phyloP scores from a whole-genome alignment of 2,888 invertebrate species.

The Eristalinus sepulchralis region DNA sequence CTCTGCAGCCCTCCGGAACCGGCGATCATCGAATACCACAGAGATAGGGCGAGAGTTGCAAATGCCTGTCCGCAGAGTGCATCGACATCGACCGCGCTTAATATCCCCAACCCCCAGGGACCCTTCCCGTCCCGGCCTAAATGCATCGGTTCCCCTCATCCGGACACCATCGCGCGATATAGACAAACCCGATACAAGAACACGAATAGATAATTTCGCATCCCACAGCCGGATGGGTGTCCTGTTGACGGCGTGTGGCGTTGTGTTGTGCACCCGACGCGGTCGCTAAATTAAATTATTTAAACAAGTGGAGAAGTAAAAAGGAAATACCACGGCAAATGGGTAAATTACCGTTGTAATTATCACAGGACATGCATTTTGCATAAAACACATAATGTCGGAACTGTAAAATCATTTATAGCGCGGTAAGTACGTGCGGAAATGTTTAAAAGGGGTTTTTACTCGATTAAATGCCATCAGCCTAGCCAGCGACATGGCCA shows the following conservation, averaged over 20 bases:
- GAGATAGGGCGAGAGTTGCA: background rate
- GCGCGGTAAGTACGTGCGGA: slow-evolving; percentile 57
- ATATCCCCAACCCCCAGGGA: background rate
- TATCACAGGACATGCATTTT: slow-evolving; percentile 62
- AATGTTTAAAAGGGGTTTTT: slow-evolving; percentile 53
- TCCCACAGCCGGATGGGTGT: background rate
- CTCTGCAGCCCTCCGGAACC: background rate
- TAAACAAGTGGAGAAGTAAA: slow-evolving; percentile 16
- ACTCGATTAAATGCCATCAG: slow-evolving; percentile 47
- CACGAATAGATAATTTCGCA: background rate
- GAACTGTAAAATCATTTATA: slow-evolving; percentile 66
- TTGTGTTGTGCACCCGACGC: slow-evolving; percentile 2
- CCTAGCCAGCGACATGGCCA: slow-evolving; percentile 7
- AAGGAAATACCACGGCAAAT: slow-evolving; percentile 52
- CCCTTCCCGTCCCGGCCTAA: slow-evolving; percentile 13
- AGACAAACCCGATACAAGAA: background rate
- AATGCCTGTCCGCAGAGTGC: background rate
- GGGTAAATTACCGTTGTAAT: slow-evolving; percentile 66
- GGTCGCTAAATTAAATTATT: slow-evolving; percentile 57
- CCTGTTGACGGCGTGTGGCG: background rate
- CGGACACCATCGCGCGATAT: background rate
- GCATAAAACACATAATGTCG: slow-evolving; percentile 48
- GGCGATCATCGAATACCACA: slow-evolving; percentile 30
- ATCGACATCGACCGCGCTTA: slow-evolving; percentile 1
- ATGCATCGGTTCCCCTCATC: slow-evolving; percentile 1